Percentiles rank a stretch among this genome's conserved stretches.
Evolutionary conservation across 2,888 invertebrate genomes (phyloP).

Genomic region (Tachina lurida): DNA sequence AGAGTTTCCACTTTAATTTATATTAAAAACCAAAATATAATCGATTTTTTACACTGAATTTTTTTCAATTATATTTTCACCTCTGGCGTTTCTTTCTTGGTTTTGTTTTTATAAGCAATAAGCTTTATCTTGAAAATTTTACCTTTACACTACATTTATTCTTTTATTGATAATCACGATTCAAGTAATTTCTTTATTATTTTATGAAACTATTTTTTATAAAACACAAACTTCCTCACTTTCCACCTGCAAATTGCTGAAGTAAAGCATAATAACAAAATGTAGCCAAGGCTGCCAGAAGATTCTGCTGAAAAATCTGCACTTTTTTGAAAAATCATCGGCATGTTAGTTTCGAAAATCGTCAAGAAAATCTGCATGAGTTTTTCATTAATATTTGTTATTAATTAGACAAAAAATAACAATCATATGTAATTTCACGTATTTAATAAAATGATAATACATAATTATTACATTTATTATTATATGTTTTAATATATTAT

Average conservation of each 20-base stretch:
- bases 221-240: slow-evolving; percentile 36
- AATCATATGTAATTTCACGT: too few species aligned
- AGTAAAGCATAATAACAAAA: slow-evolving; percentile 61
- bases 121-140: slow-evolving; percentile 50
- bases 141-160: slow-evolving; percentile 52
- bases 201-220: slow-evolving; percentile 22
- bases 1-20: slow-evolving; percentile 18
- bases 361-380: too few species aligned
- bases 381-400: too few species aligned
- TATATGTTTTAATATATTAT: too few species aligned
- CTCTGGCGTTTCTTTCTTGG: neutral
- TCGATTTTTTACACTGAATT: slow-evolving; percentile 56
- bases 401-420: too few species aligned
- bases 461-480: too few species aligned
- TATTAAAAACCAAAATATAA: slow-evolving; percentile 31
- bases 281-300: too few species aligned
- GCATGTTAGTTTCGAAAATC: too few species aligned
- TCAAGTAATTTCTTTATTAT: slow-evolving; percentile 26
- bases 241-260: slow-evolving; percentile 61
- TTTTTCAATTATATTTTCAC: slow-evolving; percentile 16
- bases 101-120: slow-evolving; percentile 39
- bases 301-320: too few species aligned
- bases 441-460: too few species aligned
- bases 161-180: slow-evolving; percentile 44
- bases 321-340: too few species aligned